Percentiles rank a stretch among this genome's conserved stretches.
phyloP scores from a whole-genome alignment of 37 sponge, comb jelly and placozoan species.

The Axinella damicornis region DNA sequence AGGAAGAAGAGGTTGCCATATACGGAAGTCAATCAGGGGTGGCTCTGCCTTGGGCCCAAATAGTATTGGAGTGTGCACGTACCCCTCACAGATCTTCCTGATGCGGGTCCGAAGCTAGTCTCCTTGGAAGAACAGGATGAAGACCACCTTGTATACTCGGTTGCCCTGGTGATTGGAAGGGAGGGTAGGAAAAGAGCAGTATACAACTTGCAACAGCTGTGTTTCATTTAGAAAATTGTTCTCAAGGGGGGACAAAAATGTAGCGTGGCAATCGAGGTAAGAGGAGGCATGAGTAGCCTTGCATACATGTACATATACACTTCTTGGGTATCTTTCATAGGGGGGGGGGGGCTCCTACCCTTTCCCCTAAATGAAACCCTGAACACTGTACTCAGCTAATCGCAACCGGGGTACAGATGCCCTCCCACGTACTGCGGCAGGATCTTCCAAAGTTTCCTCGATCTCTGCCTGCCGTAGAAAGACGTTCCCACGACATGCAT shows the following conservation, averaged over 20 bases:
- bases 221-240: too few relatives aligned
- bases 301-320: too few relatives aligned
- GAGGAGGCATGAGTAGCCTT: too few relatives aligned
- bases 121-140: slow-evolving; percentile 99
- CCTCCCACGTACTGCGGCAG: slow-evolving; percentile 83
- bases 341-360: too few relatives aligned
- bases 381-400: too few relatives aligned
- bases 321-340: too few relatives aligned
- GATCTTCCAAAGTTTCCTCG: slow-evolving; percentile 87
- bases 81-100: slow-evolving; percentile 99
- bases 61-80: slow-evolving; percentile 3
- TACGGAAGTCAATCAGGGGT: too few relatives aligned
- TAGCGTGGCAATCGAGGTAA: too few relatives aligned
- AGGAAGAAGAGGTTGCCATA: neutral
- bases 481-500: slow-evolving; percentile 98
- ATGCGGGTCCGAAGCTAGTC: slow-evolving; percentile 93
- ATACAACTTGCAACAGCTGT: too few relatives aligned
- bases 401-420: too few relatives aligned
- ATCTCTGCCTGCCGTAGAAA: slow-evolving; percentile 92
- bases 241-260: too few relatives aligned
- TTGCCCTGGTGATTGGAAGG: slow-evolving; percentile 65
- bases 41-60: too few relatives aligned
- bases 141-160: slow-evolving; percentile 86
- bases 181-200: neutral
- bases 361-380: neutral